These are phyloP conservation scores for Drosophila biarmipes DNA, from an alignment of 1,140 invertebrate genomes.

Conservation along the genomic window DNA sequence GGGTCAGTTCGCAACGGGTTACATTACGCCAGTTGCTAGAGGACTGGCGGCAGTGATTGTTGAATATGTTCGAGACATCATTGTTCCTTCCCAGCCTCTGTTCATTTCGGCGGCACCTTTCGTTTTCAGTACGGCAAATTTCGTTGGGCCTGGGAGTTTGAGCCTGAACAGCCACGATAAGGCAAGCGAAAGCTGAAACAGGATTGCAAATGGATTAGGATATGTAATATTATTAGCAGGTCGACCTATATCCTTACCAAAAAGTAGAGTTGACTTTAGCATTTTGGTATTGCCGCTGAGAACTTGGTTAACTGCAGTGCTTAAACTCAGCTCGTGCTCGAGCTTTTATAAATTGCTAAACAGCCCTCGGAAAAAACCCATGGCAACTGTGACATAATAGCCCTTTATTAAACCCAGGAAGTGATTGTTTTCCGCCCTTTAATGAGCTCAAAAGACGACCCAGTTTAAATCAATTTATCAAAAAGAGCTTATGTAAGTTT, in stretches of 20 bases:
- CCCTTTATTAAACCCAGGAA: conserved; percentile 16
- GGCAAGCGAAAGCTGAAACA: conserved; percentile 35
- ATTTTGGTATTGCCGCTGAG: conserved; percentile 32
- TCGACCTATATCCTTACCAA: conserved; percentile 38
- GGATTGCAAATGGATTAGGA: not conserved
- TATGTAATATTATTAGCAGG: not conserved
- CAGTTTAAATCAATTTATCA: not conserved
- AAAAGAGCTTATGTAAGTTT: not conserved
- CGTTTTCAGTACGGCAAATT: conserved; percentile 16
- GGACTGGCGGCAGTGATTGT: conserved; percentile 11
- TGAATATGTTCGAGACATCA: conserved; percentile 33
- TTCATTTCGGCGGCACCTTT: conserved; percentile 20
- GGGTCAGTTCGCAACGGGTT: conserved; percentile 45
- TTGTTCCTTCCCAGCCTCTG: conserved; percentile 20
- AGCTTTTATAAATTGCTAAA: conserved; percentile 40
- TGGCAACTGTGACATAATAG: not conserved
- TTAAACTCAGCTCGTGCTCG: not conserved
- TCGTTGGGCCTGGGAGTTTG: conserved; percentile 4
- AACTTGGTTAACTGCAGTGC: conserved; percentile 20
- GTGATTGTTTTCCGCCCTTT: conserved; percentile 1
- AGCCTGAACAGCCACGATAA: conserved; percentile 41
- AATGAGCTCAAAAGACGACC: conserved; percentile 20
- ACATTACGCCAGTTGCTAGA: conserved; percentile 30
- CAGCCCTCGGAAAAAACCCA: not conserved
- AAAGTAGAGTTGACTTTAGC: conserved; percentile 43